Evolutionary conservation across 2,113 vertebrate species (phyloP).

Genomic region (Sphaerodactylus townsendi): DNA sequence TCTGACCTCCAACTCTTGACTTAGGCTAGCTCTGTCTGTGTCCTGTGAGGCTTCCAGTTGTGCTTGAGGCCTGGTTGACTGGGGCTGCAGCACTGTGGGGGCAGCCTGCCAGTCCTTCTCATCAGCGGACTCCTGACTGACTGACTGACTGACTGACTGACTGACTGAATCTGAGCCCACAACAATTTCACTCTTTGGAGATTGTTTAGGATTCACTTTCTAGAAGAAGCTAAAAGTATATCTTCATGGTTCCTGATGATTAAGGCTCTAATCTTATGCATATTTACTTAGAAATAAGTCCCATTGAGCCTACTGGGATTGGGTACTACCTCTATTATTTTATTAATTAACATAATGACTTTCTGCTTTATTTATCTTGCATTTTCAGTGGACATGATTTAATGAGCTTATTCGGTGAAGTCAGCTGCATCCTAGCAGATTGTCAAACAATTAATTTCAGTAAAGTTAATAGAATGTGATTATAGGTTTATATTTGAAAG

Average conservation of each 20-base stretch:
- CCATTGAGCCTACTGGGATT: too few species aligned
- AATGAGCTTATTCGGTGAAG: not conserved
- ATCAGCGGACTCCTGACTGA: too few species aligned
- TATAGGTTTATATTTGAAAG: not conserved
- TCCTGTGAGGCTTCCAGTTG: too few species aligned
- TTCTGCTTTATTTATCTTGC: conserved; percentile 32
- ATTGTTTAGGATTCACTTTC: not conserved
- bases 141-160: too few species aligned
- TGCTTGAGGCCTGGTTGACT: too few species aligned
- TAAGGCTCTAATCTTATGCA: not conserved
- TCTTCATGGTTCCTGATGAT: not conserved
- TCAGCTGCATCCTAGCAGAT: not conserved
- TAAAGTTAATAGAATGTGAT: not conserved
- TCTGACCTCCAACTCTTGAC: too few species aligned
- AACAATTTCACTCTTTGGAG: not conserved
- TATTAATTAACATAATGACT: conserved; percentile 44
- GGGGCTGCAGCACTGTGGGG: too few species aligned
- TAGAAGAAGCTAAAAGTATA: not conserved
- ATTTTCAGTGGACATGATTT: conserved; percentile 13
- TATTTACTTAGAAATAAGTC: not conserved
- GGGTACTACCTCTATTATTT: rapidly evolving
- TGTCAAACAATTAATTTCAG: not conserved
- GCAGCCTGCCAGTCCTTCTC: too few species aligned
- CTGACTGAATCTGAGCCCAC: too few species aligned
- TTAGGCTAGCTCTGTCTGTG: too few species aligned